Percentiles rank a stretch among this genome's conserved stretches.
Evolutionary conservation across 2,797 vertebrate species (phyloP).

Genomic region (Pangasius djambal): DNA sequence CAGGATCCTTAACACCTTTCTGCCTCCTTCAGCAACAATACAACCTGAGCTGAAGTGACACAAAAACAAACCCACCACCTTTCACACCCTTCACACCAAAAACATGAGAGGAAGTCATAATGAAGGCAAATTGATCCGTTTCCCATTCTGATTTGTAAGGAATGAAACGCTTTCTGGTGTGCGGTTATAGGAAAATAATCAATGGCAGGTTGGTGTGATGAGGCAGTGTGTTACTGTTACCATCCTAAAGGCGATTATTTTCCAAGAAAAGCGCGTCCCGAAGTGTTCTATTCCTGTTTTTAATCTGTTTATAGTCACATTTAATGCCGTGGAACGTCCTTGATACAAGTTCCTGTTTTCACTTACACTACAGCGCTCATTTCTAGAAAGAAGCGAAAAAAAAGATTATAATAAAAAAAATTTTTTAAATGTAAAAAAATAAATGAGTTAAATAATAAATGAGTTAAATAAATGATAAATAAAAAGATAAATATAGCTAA

Average conservation of each 20-base stretch:
- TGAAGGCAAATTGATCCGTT: not conserved
- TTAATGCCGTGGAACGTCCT: not conserved
- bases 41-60: not conserved
- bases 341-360: not conserved
- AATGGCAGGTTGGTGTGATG: not conserved
- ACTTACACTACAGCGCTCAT: not conserved
- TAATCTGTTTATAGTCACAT: not conserved
- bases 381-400: not conserved
- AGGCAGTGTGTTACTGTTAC: not conserved
- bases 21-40: not conserved
- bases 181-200: not conserved
- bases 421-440: not conserved
- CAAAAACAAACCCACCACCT: not conserved
- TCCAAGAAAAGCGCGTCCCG: not conserved
- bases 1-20: constrained; percentile 10
- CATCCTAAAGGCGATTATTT: not conserved
- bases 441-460: not conserved
- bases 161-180: not conserved
- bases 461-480: too few relatives aligned
- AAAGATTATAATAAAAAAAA: too few relatives aligned
- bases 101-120: not conserved
- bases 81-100: not conserved
- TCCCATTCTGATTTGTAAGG: not conserved
- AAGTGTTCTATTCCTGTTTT: not conserved
- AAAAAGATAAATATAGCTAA: too few relatives aligned